Evolutionary conservation across 2,888 invertebrate genomes (phyloP), one percentile per base, ranked within the genome.

Genomic region (Tridacna gigas): DNA sequence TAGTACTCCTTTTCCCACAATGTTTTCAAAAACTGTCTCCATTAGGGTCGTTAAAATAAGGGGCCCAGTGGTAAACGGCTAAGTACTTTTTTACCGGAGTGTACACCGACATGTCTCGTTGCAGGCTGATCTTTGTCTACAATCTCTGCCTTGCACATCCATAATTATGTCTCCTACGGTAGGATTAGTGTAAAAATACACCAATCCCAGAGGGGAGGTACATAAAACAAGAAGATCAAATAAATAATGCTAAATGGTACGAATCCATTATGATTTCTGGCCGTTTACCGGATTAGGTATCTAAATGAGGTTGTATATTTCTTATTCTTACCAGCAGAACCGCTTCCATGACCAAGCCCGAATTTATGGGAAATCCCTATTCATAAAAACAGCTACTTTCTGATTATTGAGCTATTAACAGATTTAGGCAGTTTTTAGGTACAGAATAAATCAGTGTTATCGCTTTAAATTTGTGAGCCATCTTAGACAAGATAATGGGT

Each of bases 401-500:
- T 67, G 28, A 67, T 67, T 67, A 67, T 67, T 67, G 28, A 67
- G 67, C 67, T 67, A 37, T 71, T 71, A 71, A 71, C 51, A 71
- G 71, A 20, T 71, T 71, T 71, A 71, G 71, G 25, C 71, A 51
- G 51, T 71, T 71, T 71, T 71, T 51, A 71, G 48, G 51, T 47
- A 22, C 9, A 26, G 26, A 71, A 71, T 71, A 71, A 71, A 71
- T 71, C 71, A 71, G 71, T 51, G 71, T 71, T 71, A 71, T 71
- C 71, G 71, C 71, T 71, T 71, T 71, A 47, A 71, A 71, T 71
- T 71, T 71, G 71, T 51, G 71, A 71, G 71, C 71, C 71, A 9
- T 47, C 22, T 51, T 71, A 71, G 71, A 71, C 71, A 71, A 71
- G 47, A 48, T 71, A 71, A 71, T 71, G 71, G 71, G 51, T 22